Percentiles rank a stretch among this genome's conserved stretches.
Evolutionary conservation across 2,888 invertebrate species (phyloP).

Genomic region (Volucella inflata): DNA sequence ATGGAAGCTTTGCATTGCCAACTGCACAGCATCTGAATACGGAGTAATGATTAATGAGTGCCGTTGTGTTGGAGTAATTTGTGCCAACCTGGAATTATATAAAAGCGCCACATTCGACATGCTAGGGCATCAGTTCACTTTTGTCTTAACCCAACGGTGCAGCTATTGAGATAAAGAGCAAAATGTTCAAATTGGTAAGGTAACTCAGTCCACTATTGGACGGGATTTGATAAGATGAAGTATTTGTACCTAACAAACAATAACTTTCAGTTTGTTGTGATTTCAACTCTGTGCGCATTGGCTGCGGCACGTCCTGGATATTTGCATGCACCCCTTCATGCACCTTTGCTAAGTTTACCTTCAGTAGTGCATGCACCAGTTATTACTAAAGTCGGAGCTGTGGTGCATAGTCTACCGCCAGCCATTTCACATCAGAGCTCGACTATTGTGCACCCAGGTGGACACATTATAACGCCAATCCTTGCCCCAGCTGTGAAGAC

Average conservation of each 20-base stretch:
- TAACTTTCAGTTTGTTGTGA: constrained; percentile 40
- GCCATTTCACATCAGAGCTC: constrained; percentile 83
- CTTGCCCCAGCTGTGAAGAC: constrained; percentile 82
- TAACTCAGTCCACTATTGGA: neutral
- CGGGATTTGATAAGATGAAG: no score
- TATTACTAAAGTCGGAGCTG: constrained; percentile 50
- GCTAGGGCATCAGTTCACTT: constrained; percentile 80
- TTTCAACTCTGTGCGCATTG: constrained; percentile 73
- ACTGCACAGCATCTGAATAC: constrained; percentile 71
- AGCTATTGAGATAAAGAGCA: constrained; percentile 55
- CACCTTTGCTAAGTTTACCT: constrained; percentile 66
- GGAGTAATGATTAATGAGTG: constrained; percentile 76
- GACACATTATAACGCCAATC: constrained; percentile 81
- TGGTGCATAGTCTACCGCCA: constrained; percentile 78
- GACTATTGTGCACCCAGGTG: constrained; percentile 81
- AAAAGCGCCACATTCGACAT: constrained; percentile 79
- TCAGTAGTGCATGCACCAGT: constrained; percentile 76
- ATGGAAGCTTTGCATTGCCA: constrained; percentile 65
- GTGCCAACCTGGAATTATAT: constrained; percentile 77
- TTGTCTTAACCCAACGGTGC: constrained; percentile 71
- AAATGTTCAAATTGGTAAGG: constrained; percentile 76
- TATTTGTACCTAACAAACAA: neutral
- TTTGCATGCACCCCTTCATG: constrained; percentile 78
- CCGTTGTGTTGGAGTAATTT: constrained; percentile 54
- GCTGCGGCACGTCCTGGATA: constrained; percentile 81